phyloP scores from a whole-genome alignment of 2,113 vertebrate species.

The Mus musculus region GRCm39 chr10:90863501-90864000 shows the following conservation, averaged over 20 bases:
- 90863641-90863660: constrained; percentile 58
- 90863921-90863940: not conserved
- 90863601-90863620: constrained; percentile 50
- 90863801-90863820: constrained; percentile 42
- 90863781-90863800: constrained; percentile 32
- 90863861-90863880: not conserved
- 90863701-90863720: constrained; percentile 56
- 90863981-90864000: not conserved
- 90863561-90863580: constrained; percentile 59
- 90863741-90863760: constrained; percentile 56
- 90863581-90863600: constrained; percentile 56
- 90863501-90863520: constrained; percentile 56
- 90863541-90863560: constrained; percentile 26
- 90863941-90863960: not conserved
- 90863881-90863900: not conserved
- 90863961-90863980: not conserved
- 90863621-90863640: constrained; percentile 63
- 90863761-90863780: constrained; percentile 55
- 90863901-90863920: not conserved
- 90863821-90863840: not conserved
- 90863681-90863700: constrained; percentile 57
- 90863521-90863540: constrained; percentile 57
- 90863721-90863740: constrained; percentile 57
- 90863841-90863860: not conserved
- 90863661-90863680: constrained; percentile 60